phyloP scores from a whole-genome alignment of 92 coral and sea anemone genomes.

The Porites divaricata region DNA sequence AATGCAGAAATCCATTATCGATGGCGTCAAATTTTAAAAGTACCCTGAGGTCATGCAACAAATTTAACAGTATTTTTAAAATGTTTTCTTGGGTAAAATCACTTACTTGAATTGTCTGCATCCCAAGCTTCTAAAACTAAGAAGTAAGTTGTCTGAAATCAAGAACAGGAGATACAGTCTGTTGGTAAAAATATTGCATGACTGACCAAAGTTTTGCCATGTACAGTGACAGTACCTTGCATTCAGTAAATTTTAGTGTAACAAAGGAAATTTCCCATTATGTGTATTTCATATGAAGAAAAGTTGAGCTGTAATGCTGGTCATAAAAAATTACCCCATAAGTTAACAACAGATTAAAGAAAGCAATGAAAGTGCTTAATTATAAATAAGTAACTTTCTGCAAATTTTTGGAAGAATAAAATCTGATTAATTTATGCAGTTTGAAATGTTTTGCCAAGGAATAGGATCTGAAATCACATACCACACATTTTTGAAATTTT shows the following conservation, averaged over 20 bases:
- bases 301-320: not conserved
- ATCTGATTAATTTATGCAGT: not conserved
- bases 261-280: not conserved
- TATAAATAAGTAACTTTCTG: not conserved
- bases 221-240: not conserved
- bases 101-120: conserved; percentile 82
- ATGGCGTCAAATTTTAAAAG: not conserved
- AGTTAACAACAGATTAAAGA: not conserved
- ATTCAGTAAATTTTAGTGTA: not conserved
- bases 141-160: conserved; percentile 82
- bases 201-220: conserved; percentile 2
- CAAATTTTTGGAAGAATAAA: not conserved
- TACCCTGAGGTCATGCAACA: conserved; percentile 23
- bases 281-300: not conserved
- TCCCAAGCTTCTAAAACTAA: conserved; percentile 90
- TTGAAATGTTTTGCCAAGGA: conserved; percentile 2
- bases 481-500: conserved; percentile 1
- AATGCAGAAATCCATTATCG: conserved; percentile 10
- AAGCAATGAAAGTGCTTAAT: not conserved
- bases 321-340: not conserved
- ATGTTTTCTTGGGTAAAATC: not conserved
- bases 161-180: not conserved
- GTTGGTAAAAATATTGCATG: conserved; percentile 7
- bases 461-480: conserved; percentile 6
- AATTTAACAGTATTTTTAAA: not conserved